Percentiles rank a stretch among this genome's conserved stretches.
Conservation (phyloP, 2,888 invertebrate species). For the Rugalucina vietnamica region DNA sequence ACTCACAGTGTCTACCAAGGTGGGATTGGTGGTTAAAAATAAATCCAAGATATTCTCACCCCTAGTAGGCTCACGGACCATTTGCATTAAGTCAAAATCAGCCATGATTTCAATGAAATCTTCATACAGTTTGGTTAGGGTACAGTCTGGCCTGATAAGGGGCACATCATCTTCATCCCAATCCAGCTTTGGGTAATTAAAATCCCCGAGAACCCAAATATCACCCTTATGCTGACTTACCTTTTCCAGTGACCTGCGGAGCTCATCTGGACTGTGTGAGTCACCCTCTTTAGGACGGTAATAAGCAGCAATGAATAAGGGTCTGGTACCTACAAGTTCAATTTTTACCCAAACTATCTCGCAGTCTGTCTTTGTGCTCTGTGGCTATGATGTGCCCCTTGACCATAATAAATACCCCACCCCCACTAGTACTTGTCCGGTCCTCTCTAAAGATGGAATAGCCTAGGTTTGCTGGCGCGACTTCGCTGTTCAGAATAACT, state of each 20-base stretch:
- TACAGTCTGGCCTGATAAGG: neutral
- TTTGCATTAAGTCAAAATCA: neutral
- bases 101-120: neutral
- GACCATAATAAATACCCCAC: conserved; percentile 1
- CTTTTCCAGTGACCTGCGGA: neutral
- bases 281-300: conserved; percentile 26
- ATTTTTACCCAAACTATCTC: conserved; percentile 32
- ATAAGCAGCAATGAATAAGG: conserved; percentile 15
- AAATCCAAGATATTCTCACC: neutral
- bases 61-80: neutral
- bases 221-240: conserved; percentile 6
- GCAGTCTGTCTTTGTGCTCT: conserved; percentile 28
- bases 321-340: conserved; percentile 10
- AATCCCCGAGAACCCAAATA: conserved; percentile 5
- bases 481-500: neutral
- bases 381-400: neutral
- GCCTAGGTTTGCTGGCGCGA: neutral
- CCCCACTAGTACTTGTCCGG: neutral
- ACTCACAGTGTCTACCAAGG: conserved; percentile 5
- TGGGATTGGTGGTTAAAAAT: conserved; percentile 6
- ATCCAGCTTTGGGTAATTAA: conserved; percentile 20
- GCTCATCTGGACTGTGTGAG: neutral
- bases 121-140: neutral
- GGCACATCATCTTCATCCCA: conserved; percentile 4
- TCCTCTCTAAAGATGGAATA: conserved; percentile 7